These are phyloP conservation scores for Bombus polaris DNA, from an alignment of 1,140 invertebrate species.

Conservation along the genomic window DNA sequence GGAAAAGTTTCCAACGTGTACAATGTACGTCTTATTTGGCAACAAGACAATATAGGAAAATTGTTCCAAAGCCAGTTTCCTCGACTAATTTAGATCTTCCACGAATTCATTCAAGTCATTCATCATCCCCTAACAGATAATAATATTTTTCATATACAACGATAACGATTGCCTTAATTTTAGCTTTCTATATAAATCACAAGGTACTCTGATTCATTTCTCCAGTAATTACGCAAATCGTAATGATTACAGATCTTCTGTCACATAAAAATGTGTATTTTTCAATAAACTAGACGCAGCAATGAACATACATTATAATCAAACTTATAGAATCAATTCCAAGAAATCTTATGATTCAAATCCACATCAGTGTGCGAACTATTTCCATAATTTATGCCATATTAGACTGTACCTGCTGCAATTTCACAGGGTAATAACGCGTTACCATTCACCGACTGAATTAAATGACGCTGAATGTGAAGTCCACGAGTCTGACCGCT, in stretches of 20 bases:
- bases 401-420: background rate
- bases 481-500: background rate
- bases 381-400: background rate
- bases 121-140: background rate
- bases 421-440: conserved; percentile 48
- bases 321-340: background rate
- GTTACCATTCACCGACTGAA: conserved; percentile 30
- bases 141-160: background rate
- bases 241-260: background rate
- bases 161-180: background rate
- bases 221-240: background rate
- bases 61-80: background rate
- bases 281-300: background rate
- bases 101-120: background rate
- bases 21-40: background rate
- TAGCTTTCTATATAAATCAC: background rate
- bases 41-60: background rate
- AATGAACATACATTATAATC: background rate
- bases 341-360: background rate
- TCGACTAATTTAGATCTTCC: background rate
- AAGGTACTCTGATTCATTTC: background rate
- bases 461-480: conserved; percentile 29
- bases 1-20: background rate
- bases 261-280: background rate
- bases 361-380: too few relatives aligned